phyloP scores from a whole-genome alignment of 2,113 vertebrate species.

The Solea solea region DNA sequence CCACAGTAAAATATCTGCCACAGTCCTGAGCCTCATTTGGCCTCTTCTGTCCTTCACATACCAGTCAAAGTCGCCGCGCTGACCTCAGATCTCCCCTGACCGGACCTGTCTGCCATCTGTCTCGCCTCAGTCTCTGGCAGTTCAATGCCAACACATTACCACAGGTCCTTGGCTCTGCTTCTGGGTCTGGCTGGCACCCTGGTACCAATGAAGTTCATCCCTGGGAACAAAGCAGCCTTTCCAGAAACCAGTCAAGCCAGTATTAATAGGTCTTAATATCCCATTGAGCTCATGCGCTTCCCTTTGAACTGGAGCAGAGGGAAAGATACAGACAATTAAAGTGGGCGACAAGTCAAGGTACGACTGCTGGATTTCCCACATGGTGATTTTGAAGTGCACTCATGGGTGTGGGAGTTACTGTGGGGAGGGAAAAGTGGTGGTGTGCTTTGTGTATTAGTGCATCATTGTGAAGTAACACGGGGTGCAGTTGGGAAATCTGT shows the following conservation, averaged over 20 bases:
- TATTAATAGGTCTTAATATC: slow-evolving; percentile 62
- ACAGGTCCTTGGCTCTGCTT: slow-evolving; percentile 55
- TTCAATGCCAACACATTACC: slow-evolving; percentile 59
- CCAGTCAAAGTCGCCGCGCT: slow-evolving; percentile 27
- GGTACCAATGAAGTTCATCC: slow-evolving; percentile 60
- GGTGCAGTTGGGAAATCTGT: slow-evolving; percentile 27
- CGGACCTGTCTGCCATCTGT: slow-evolving; percentile 58
- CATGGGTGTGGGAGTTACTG: not conserved
- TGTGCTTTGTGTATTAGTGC: slow-evolving; percentile 28
- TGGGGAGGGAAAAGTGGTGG: not conserved
- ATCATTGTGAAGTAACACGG: slow-evolving; percentile 34
- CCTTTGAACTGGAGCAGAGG: slow-evolving; percentile 36
- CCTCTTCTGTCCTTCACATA: slow-evolving; percentile 39
- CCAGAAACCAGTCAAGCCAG: slow-evolving; percentile 37
- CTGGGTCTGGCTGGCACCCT: slow-evolving; percentile 65
- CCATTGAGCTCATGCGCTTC: slow-evolving; percentile 31
- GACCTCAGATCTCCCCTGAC: slow-evolving; percentile 44
- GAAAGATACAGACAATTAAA: slow-evolving; percentile 21
- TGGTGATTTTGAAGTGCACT: slow-evolving; percentile 22
- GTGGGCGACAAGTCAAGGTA: slow-evolving; percentile 32
- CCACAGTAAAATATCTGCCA: slow-evolving; percentile 27
- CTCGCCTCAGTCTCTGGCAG: slow-evolving; percentile 58
- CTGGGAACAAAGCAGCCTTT: slow-evolving; percentile 59
- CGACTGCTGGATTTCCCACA: slow-evolving; percentile 32
- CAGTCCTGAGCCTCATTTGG: slow-evolving; percentile 27